These are phyloP conservation scores for Gnathonemus echidnorhynchus DNA, from an alignment of 2,113 vertebrate species.

Conservation along the genomic window DNA sequence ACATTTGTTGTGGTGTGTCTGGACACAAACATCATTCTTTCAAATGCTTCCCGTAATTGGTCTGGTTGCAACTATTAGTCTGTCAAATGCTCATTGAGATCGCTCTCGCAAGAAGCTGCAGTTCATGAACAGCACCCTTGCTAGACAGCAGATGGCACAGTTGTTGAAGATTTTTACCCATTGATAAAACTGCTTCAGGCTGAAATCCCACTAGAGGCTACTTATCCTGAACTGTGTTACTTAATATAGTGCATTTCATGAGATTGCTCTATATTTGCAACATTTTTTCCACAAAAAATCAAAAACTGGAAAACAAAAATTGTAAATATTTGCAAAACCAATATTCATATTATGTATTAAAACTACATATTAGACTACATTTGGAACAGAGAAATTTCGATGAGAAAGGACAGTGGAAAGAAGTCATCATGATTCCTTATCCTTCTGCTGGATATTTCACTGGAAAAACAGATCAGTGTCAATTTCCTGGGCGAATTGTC, in stretches of 20 bases:
- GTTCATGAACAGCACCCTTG: not conserved
- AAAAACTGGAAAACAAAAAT: not conserved
- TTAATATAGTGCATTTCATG: not conserved
- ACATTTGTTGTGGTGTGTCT: not conserved
- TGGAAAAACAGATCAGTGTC: not conserved
- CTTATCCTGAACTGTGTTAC: not conserved
- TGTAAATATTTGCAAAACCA: not conserved
- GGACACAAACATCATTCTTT: not conserved
- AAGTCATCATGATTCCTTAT: not conserved
- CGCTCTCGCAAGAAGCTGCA: not conserved
- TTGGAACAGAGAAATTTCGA: not conserved
- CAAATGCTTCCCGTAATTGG: not conserved
- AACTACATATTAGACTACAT: not conserved
- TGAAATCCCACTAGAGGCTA: not conserved
- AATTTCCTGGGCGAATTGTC: not conserved
- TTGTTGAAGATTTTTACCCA: not conserved
- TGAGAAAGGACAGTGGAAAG: not conserved
- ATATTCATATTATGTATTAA: not conserved
- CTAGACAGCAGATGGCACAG: not conserved
- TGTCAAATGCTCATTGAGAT: not conserved
- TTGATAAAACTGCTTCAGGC: not conserved
- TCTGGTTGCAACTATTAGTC: not conserved
- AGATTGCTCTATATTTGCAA: not conserved
- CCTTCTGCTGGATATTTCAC: not conserved
- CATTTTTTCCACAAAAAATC: not conserved